phyloP scores from a whole-genome alignment of 1,140 invertebrate genomes.

The Panonychus citri region DNA sequence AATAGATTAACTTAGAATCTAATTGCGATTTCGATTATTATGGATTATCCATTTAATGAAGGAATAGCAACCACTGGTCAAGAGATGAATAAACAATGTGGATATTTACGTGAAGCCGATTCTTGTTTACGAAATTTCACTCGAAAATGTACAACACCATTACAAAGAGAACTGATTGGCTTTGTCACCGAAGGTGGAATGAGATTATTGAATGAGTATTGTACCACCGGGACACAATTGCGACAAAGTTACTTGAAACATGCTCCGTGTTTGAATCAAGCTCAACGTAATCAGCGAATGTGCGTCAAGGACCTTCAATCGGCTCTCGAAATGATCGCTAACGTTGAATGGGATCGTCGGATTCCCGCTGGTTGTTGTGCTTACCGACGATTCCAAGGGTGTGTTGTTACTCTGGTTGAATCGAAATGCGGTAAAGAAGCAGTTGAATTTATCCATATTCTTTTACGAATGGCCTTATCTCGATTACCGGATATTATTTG shows the following conservation, averaged over 20 bases:
- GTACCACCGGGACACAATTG: conserved; percentile 12
- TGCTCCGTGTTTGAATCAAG: conserved; percentile 15
- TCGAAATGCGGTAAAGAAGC: conserved; percentile 16
- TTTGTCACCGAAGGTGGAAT: conserved; percentile 16
- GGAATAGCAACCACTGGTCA: conserved; percentile 11
- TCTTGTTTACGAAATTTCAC: conserved; percentile 17
- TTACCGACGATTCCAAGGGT: conserved; percentile 8
- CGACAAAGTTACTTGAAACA: conserved; percentile 16
- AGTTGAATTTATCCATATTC: conserved; percentile 7
- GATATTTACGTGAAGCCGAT: conserved; percentile 15
- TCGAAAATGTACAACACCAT: conserved; percentile 13
- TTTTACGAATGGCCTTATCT: conserved; percentile 15
- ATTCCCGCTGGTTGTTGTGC: conserved; percentile 17
- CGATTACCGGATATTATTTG: conserved; percentile 16
- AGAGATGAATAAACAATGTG: conserved; percentile 14
- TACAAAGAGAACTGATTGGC: conserved; percentile 15
- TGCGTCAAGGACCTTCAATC: conserved; percentile 17
- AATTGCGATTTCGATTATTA: no score
- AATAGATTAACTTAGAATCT: no score
- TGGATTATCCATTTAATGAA: no score
- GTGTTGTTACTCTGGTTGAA: conserved; percentile 14
- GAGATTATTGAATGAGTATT: conserved; percentile 16
- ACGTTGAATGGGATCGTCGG: conserved; percentile 15
- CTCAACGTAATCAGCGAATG: conserved; percentile 12
- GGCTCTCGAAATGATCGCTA: conserved; percentile 14